Evolutionary conservation across 2,888 invertebrate genomes (phyloP).

Genomic region (Desoria tigrina): DNA sequence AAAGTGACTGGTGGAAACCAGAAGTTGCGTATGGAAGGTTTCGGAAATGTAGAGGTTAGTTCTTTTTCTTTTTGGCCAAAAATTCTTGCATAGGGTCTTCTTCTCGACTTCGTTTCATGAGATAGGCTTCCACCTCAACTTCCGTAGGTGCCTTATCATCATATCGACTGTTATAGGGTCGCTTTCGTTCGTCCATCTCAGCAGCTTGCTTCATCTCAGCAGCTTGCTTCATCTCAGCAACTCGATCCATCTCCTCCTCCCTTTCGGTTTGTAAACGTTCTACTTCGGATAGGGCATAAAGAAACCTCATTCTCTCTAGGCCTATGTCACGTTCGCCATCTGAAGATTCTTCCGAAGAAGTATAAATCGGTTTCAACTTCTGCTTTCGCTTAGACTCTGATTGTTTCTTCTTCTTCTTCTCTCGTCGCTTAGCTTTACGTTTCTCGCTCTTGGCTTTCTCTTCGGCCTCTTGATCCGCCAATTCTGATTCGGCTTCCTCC

Average conservation of each 20-base stretch:
- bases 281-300: slow-evolving; percentile 48
- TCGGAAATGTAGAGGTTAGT: too few relatives aligned
- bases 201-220: slow-evolving; percentile 69
- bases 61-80: slow-evolving; percentile 53
- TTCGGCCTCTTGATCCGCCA: slow-evolving; percentile 60
- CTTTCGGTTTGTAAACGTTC: slow-evolving; percentile 55
- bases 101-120: slow-evolving; percentile 76
- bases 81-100: slow-evolving; percentile 94
- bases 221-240: slow-evolving; percentile 60
- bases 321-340: too few relatives aligned
- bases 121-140: slow-evolving; percentile 90
- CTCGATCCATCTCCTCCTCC: slow-evolving; percentile 44
- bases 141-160: slow-evolving; percentile 82
- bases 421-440: slow-evolving; percentile 54
- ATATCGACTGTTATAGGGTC: slow-evolving; percentile 90
- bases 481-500: slow-evolving; percentile 61
- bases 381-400: slow-evolving; percentile 20
- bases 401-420: slow-evolving; percentile 49
- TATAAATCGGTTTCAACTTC: too few relatives aligned
- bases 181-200: slow-evolving; percentile 80
- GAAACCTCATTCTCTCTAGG: slow-evolving; percentile 43
- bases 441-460: slow-evolving; percentile 35
- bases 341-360: slow-evolving; percentile 22
- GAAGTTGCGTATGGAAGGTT: too few relatives aligned
- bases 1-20: too few relatives aligned